A percentile compares a stretch with the other conserved stretches of the same genome.
phyloP scores from a whole-genome alignment of 2,888 invertebrate species.

The Macrophya alboannulata region DNA sequence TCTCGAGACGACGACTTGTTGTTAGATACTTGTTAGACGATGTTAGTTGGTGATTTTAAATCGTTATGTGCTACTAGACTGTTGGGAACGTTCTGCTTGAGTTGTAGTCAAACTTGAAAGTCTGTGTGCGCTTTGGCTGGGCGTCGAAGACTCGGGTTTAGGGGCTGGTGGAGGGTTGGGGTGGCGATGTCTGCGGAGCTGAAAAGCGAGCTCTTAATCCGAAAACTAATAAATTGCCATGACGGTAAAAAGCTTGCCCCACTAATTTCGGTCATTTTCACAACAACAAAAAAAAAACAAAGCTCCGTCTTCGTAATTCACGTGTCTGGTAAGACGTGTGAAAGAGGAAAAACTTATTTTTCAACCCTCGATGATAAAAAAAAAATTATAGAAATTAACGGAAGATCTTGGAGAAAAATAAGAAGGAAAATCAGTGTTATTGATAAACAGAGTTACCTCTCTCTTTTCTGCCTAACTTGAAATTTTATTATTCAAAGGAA shows the following conservation, averaged over 20 bases:
- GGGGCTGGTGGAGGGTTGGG: background rate
- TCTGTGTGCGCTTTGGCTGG: background rate
- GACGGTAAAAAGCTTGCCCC: background rate
- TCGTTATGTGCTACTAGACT: background rate
- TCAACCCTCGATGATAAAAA: background rate
- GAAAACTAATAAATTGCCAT: background rate
- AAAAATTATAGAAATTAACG: background rate
- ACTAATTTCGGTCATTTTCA: background rate
- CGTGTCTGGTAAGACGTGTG: background rate
- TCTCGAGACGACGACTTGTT: slow-evolving; percentile 7
- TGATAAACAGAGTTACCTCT: slow-evolving; percentile 13
- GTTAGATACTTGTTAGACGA: background rate
- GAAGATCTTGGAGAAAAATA: background rate
- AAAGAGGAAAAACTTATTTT: background rate
- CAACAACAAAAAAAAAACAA: background rate
- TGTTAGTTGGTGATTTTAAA: slow-evolving; percentile 18
- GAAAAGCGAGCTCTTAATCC: slow-evolving; percentile 26
- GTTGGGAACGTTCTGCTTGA: background rate
- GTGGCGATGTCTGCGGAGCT: slow-evolving; percentile 4
- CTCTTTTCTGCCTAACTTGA: background rate
- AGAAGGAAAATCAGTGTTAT: background rate
- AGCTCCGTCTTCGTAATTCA: background rate
- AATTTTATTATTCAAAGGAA: background rate
- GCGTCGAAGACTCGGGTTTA: background rate
- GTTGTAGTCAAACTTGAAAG: background rate